phyloP scores from a whole-genome alignment of 2,888 invertebrate genomes.

The Ennomos fuscantarius region DNA sequence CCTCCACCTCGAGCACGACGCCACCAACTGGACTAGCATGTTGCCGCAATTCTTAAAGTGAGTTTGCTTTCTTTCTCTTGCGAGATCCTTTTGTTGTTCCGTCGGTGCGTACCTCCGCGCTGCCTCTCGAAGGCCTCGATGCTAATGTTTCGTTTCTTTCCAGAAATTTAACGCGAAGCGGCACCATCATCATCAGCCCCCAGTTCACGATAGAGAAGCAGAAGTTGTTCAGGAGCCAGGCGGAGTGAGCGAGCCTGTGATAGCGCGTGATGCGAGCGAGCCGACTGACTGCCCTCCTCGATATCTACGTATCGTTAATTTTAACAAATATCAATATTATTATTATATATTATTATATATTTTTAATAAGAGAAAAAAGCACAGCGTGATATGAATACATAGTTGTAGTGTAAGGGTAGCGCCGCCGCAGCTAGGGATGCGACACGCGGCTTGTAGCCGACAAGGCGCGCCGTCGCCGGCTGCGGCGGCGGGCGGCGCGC shows the following conservation, averaged over 20 bases:
- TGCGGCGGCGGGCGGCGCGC: slow-evolving; percentile 54
- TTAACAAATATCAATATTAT: slow-evolving; percentile 84
- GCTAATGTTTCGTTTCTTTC: slow-evolving; percentile 51
- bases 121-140: not conserved
- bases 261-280: slow-evolving; percentile 71
- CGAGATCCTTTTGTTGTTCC: not conserved
- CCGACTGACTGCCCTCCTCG: slow-evolving; percentile 82
- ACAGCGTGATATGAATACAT: slow-evolving; percentile 86
- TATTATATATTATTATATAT: slow-evolving; percentile 82
- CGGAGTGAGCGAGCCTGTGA: slow-evolving; percentile 72
- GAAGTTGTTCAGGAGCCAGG: slow-evolving; percentile 93
- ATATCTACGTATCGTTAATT: slow-evolving; percentile 82
- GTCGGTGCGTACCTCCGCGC: not conserved
- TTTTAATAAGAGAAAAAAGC: slow-evolving; percentile 85
- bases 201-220: slow-evolving; percentile 96
- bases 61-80: slow-evolving; percentile 71
- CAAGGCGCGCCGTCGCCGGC: slow-evolving; percentile 35
- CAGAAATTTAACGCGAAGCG: slow-evolving; percentile 94
- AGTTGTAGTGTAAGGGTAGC: slow-evolving; percentile 69
- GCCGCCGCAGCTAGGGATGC: slow-evolving; percentile 27
- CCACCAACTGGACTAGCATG: slow-evolving; percentile 93
- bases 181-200: slow-evolving; percentile 95
- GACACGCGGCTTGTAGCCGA: slow-evolving; percentile 25
- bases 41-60: slow-evolving; percentile 96
- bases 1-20: slow-evolving; percentile 94